Base-by-base conservation (phyloP, 64 coral and sea anemone genomes). In the Montipora cactus region DNA sequence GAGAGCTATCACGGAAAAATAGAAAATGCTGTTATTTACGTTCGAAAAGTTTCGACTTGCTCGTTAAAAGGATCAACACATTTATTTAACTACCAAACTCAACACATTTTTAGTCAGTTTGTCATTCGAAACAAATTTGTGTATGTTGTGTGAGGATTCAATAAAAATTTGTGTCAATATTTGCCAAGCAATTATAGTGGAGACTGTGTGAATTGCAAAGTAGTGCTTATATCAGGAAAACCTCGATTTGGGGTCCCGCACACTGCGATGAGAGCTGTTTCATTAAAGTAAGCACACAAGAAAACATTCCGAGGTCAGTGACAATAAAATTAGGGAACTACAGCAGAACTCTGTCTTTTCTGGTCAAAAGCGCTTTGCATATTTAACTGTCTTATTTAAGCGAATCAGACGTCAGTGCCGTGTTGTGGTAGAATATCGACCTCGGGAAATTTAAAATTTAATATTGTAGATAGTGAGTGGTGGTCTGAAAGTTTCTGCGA, bases 121-220 rank as follows among this genome's bases (percentile, higher is more conserved):
- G 82, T 69, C 62, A 15, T 86, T 71, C 82, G 82, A 86, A 86
- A 86, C 82, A 86, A 71, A 86, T 86, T 86, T 86, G 81, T 84
- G 81, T 86, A 71, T 86, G 66, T 86, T 69, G 28, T 71, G 82
- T 86, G 66, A 71, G 71, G 66, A 71, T n/a, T 86, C 59, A 86
- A 86, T 86, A 86, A 86, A 86, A 84, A 67, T 86, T 86, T 71
- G 62, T 86, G 82, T 86, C 82, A 86, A 86, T 86, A 86, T 86
- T 86, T 86, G 82, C 68, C 44, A 45, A 86, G 82, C 82, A 86
- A 86, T 86, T 86, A 86, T 62, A 86, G 61, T 86, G 37, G 59
- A 86, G 82, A 86, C 82, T 71, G 21, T 64, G 49, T 49, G 82
- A 86, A 67, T 68, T 76, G 4, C 7, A 61, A 18, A 69, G 28